Evolutionary conservation across 2,797 vertebrate genomes (phyloP).

Genomic region (Aselliscus stoliczkanus): DNA sequence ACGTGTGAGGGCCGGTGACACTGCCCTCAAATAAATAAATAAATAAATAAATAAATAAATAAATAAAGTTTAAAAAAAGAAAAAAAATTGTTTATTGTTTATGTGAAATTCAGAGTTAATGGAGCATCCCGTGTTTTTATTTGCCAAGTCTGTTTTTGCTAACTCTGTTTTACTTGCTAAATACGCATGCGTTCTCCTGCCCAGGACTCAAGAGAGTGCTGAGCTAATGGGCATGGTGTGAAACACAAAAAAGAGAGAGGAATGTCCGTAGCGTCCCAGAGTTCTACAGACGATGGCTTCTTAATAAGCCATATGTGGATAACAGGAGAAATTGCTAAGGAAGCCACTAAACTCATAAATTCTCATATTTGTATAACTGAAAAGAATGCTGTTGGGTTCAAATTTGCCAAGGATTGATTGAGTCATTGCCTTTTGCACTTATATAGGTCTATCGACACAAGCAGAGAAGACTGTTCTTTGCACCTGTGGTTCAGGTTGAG

Average conservation of each 20-base stretch:
- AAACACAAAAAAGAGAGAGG: not conserved
- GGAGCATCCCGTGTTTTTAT: not conserved
- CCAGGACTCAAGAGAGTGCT: not conserved
- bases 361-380: not conserved
- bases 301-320: not conserved
- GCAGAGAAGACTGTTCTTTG: not conserved
- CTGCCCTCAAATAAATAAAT: too few relatives aligned
- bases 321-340: not conserved
- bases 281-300: not conserved
- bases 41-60: too few relatives aligned
- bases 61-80: too few relatives aligned
- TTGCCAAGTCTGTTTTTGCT: not conserved
- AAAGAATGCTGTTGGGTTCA: not conserved
- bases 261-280: not conserved
- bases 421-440: not conserved
- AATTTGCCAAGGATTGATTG: not conserved
- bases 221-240: not conserved
- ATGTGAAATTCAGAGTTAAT: slow-evolving; percentile 2
- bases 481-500: not conserved
- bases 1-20: too few relatives aligned
- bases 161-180: not conserved
- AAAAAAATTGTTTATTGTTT: not conserved
- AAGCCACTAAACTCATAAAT: not conserved
- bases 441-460: not conserved
- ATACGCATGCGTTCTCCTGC: not conserved